phyloP scores from a whole-genome alignment of 2,113 vertebrate species.

The Peucedramus taeniatus region DNA sequence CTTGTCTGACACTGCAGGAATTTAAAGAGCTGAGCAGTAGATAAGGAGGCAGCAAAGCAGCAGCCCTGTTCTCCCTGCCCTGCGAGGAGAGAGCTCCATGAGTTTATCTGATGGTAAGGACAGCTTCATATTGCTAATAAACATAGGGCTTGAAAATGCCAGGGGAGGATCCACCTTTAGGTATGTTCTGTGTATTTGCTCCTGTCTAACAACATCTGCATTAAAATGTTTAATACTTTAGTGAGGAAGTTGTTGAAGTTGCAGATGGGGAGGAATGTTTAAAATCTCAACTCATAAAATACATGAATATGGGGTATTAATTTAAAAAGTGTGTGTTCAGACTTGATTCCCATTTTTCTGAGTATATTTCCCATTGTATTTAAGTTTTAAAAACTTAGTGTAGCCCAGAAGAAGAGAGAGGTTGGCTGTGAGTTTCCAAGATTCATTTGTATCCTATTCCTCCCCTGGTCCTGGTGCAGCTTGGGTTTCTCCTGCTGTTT shows the following conservation, averaged over 20 bases:
- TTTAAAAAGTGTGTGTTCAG: background rate
- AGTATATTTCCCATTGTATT: background rate
- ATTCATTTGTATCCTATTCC: background rate
- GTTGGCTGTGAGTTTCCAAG: background rate
- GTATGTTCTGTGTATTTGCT: background rate
- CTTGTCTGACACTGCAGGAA: background rate
- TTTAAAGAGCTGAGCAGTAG: background rate
- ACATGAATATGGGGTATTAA: background rate
- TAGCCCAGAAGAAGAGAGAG: background rate
- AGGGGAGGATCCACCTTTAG: fast-evolving
- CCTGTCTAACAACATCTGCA: fast-evolving
- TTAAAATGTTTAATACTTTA: background rate
- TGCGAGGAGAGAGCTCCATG: background rate
- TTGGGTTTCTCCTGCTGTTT: background rate
- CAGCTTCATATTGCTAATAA: background rate
- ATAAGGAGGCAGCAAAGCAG: background rate
- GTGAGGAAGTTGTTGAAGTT: background rate
- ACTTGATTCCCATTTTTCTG: background rate
- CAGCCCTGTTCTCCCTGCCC: background rate
- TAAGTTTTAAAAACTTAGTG: background rate
- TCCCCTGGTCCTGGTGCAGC: background rate
- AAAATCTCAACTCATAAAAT: background rate
- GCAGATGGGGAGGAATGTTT: background rate
- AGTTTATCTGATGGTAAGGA: background rate
- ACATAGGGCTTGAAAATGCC: background rate